Base-by-base conservation (phyloP, 1,140 invertebrate genomes). In the Brachionus angularis region DNA sequence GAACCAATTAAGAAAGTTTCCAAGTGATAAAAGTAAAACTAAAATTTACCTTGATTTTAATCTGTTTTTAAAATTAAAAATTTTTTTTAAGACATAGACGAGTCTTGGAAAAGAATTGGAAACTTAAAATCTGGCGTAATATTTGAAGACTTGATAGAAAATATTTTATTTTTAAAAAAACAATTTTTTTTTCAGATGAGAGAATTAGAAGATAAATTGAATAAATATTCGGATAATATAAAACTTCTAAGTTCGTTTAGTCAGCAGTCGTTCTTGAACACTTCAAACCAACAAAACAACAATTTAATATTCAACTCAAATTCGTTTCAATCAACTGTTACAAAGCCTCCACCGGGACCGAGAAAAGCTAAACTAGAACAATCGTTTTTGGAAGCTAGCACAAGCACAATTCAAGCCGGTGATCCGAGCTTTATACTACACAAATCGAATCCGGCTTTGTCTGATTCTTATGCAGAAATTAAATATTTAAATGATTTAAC, bases 161-260 rank as follows among this genome's bases (percentile, higher is more conserved):
- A n/a, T n/a, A n/a, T n/a, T n/a, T n/a, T n/a, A n/a, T n/a, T n/a
- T n/a, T n/a, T n/a, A n/a, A n/a, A n/a, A n/a, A n/a, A n/a, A n/a
- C n/a, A n/a, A n/a, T n/a, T n/a, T n/a, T n/a, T n/a, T n/a, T n/a
- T n/a, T n/a, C n/a, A n/a, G 1, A 58, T 58, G 53, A 18, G 53
- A 18, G 53, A 58, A 23, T 58, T 58, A n/a, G 53, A 58, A 39
- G 33, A 58, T 25, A 58, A 58, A 58, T 23, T 58, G 23, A 58
- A 39, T 23, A 36, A 39, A 39, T 58, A 58, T 5, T 58, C 53
- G 1, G 34, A 58, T 18, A 58, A 58, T 27, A 58, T 58, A 23
- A 58, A 58, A 58, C 5, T 58, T 1, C 3, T 58, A 23, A 39
- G 33, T 16, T 58, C 53, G 18, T 23, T 58, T 21, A 58, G 53